Conservation (phyloP, 2,888 invertebrate species). For the Venustoraphidia nigricollis region DNA sequence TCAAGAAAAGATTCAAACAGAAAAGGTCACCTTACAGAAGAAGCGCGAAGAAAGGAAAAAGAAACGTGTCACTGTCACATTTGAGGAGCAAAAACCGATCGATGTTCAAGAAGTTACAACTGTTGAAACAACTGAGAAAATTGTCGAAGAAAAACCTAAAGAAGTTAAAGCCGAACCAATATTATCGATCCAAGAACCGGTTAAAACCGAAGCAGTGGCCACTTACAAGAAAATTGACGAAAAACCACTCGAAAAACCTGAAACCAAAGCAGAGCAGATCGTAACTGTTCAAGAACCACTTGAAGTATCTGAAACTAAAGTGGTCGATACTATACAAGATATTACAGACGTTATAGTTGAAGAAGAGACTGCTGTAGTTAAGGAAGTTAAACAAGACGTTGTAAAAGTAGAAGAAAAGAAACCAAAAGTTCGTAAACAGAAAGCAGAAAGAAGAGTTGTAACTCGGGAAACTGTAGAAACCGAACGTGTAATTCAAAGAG, state of each 20-base stretch:
- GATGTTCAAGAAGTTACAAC: slow-evolving; percentile 37
- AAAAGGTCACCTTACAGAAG: slow-evolving; percentile 32
- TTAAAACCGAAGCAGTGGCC: slow-evolving; percentile 43
- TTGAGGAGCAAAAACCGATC: slow-evolving; percentile 30
- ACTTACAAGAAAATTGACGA: slow-evolving; percentile 46
- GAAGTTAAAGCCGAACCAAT: slow-evolving; percentile 34
- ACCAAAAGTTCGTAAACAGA: slow-evolving; percentile 20
- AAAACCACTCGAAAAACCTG: slow-evolving; percentile 25
- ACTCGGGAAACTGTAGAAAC: slow-evolving; percentile 26
- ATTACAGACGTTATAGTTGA: slow-evolving; percentile 20
- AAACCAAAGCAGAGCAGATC: slow-evolving; percentile 32
- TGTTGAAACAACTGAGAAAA: slow-evolving; percentile 39
- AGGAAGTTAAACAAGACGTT: slow-evolving; percentile 10
- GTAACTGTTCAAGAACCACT: slow-evolving; percentile 40
- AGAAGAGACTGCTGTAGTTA: slow-evolving; percentile 13
- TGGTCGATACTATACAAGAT: slow-evolving; percentile 36
- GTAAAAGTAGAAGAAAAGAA: slow-evolving; percentile 11
- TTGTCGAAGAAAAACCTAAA: slow-evolving; percentile 28
- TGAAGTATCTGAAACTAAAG: slow-evolving; percentile 37
- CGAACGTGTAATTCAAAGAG: slow-evolving; percentile 36
- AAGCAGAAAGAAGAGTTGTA: slow-evolving; percentile 19
- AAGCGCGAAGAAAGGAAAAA: slow-evolving; percentile 21
- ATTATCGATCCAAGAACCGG: slow-evolving; percentile 39
- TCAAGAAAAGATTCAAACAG: slow-evolving; percentile 34
- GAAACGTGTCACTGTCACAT: slow-evolving; percentile 21